Evolutionary conservation across 2,888 invertebrate species (phyloP).

Genomic region (Dolichomitus sp.): DNA sequence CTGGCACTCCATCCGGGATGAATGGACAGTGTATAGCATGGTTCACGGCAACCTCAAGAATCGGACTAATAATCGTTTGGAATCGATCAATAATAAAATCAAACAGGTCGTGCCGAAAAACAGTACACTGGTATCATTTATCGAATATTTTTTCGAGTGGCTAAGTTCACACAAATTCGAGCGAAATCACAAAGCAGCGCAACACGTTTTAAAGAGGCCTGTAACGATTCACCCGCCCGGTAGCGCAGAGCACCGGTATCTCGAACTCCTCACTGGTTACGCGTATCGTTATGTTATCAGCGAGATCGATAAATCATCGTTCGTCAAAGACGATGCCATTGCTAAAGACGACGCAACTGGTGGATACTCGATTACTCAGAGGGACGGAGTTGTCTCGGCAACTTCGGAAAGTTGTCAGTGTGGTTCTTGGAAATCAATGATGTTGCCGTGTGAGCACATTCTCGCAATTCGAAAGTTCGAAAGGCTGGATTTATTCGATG

Average conservation of each 20-base stretch:
- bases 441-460: conserved; percentile 42
- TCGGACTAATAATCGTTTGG: conserved; percentile 64
- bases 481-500: conserved; percentile 12
- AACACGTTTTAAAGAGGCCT: conserved; percentile 33
- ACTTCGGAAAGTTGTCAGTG: conserved; percentile 24
- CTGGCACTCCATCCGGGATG: conserved; percentile 65
- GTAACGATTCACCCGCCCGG: conserved; percentile 11
- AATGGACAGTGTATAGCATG: conserved; percentile 66
- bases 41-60: conserved; percentile 57
- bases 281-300: conserved; percentile 1
- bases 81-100: conserved; percentile 60
- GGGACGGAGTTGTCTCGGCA: background rate
- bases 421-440: conserved; percentile 18
- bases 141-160: conserved; percentile 61
- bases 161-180: conserved; percentile 21
- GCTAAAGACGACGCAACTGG: background rate
- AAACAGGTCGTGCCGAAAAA: conserved; percentile 59
- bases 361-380: background rate
- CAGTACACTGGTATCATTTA: conserved; percentile 55
- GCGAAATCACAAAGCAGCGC: conserved; percentile 31
- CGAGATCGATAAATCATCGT: conserved; percentile 3
- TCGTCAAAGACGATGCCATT: background rate
- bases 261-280: conserved; percentile 18
- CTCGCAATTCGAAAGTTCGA: conserved; percentile 23
- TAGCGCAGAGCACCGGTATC: conserved; percentile 32